These are phyloP conservation scores for Drosophila incognita DNA, from an alignment of 2,888 invertebrate species.

Conservation along the genomic window DNA sequence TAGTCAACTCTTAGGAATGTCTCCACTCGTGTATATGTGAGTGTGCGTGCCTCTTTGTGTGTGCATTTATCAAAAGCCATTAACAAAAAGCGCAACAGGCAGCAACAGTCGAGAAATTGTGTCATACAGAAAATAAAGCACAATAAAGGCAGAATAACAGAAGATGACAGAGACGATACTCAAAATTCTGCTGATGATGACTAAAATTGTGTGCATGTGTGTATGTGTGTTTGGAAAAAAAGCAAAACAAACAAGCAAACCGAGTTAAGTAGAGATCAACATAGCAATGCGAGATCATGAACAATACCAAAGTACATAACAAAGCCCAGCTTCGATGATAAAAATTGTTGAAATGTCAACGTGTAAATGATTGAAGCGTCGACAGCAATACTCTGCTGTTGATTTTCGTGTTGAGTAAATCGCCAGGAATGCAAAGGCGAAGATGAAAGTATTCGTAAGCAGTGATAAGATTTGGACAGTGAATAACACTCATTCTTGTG, in stretches of 20 bases:
- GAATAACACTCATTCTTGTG: conserved; percentile 7
- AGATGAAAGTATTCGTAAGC: conserved; percentile 37
- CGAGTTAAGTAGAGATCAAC: conserved; percentile 35
- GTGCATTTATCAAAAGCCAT: conserved; percentile 60
- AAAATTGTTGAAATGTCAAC: neutral
- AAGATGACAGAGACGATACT: conserved; percentile 42
- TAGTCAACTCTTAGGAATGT: conserved; percentile 74
- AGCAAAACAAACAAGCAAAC: conserved; percentile 45
- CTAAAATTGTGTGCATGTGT: conserved; percentile 51
- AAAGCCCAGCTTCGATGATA: conserved; percentile 17
- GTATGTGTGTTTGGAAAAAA: conserved; percentile 30
- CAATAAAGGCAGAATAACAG: conserved; percentile 34
- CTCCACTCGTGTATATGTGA: conserved; percentile 19
- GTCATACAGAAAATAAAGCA: conserved; percentile 74
- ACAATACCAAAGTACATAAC: conserved; percentile 23
- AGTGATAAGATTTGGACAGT: conserved; percentile 30
- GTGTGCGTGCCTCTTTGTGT: conserved; percentile 6
- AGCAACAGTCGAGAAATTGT: conserved; percentile 68
- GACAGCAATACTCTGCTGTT: conserved; percentile 7
- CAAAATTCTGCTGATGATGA: conserved; percentile 70
- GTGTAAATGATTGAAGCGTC: conserved; percentile 46
- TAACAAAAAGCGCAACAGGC: conserved; percentile 63
- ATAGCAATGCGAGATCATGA: conserved; percentile 49
- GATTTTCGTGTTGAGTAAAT: conserved; percentile 44
- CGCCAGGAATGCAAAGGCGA: conserved; percentile 36